Evolutionary conservation across 2,113 vertebrate species (phyloP).

Genomic region (Cyanoramphus novaezelandiae): DNA sequence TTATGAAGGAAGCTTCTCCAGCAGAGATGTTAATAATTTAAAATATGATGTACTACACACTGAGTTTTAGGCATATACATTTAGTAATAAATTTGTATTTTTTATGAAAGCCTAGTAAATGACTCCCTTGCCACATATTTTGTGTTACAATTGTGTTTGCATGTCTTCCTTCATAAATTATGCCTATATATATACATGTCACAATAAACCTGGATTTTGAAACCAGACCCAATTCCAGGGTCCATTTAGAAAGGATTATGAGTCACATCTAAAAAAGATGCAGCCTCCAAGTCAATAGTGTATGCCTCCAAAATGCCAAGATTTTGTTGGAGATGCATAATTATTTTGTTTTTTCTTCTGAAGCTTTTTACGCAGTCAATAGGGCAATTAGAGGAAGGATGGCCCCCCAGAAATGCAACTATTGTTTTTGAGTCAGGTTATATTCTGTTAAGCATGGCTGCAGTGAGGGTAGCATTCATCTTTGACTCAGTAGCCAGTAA

Average conservation of each 20-base stretch:
- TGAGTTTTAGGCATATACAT: conserved; percentile 66
- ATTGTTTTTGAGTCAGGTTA: neutral
- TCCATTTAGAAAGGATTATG: neutral
- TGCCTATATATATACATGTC: neutral
- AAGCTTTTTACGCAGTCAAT: neutral
- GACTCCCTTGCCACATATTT: conserved; percentile 52
- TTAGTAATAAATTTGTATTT: conserved; percentile 72
- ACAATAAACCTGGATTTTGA: conserved; percentile 22
- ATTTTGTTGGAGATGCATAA: neutral
- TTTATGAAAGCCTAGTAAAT: conserved; percentile 63
- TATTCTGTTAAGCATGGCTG: neutral
- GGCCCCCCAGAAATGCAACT: neutral
- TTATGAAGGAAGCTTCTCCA: conserved; percentile 75
- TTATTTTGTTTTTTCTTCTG: neutral
- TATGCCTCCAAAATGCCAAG: neutral
- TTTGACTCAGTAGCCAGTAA: neutral
- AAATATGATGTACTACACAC: conserved; percentile 72
- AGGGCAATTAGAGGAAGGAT: neutral
- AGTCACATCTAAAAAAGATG: neutral
- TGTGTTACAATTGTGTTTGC: conserved; percentile 44
- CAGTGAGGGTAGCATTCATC: neutral
- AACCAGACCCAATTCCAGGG: neutral
- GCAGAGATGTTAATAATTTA: conserved; percentile 78
- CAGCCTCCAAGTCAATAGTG: neutral
- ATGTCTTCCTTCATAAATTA: conserved; percentile 48